A percentile compares a stretch with the other conserved stretches of the same genome.
Evolutionary conservation across 2,888 invertebrate genomes (phyloP).

Genomic region (Enoplolaimus lenunculus): DNA sequence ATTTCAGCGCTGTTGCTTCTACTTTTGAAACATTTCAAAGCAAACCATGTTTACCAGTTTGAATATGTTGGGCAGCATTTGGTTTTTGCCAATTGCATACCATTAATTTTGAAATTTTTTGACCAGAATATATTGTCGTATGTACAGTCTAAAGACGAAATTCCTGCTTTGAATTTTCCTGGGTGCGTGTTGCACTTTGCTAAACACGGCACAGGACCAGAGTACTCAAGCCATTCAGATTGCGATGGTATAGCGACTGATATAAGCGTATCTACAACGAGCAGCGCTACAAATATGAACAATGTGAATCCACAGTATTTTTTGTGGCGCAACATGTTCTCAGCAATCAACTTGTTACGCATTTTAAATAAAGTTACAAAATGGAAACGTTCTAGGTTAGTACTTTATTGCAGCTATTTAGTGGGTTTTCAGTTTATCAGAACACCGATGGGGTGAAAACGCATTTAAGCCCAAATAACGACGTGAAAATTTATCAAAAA

Average conservation of each 20-base stretch:
- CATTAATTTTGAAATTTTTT: constrained; percentile 89
- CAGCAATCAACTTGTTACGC: constrained; percentile 84
- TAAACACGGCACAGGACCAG: constrained; percentile 28
- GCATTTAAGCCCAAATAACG: no score
- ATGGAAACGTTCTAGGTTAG: constrained; percentile 86
- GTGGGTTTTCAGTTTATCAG: no score
- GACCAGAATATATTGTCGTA: constrained; percentile 92
- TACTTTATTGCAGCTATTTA: no score
- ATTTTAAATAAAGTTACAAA: constrained; percentile 96
- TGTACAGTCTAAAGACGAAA: constrained; percentile 71
- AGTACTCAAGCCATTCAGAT: not conserved
- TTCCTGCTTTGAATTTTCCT: constrained; percentile 40
- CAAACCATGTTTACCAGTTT: constrained; percentile 95
- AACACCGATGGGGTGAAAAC: no score
- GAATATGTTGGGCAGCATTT: constrained; percentile 97
- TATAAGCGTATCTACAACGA: not conserved
- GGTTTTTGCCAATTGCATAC: constrained; percentile 97
- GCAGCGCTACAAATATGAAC: not conserved
- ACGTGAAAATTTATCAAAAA: no score
- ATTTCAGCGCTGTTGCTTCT: constrained; percentile 74
- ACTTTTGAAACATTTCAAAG: constrained; percentile 86
- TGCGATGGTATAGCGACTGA: not conserved
- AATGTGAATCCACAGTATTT: constrained; percentile 45
- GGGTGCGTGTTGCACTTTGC: constrained; percentile 33
- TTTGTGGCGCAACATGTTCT: constrained; percentile 95